Percentiles rank a stretch among this genome's conserved stretches.
Conservation (phyloP, 2,113 vertebrate genomes). For the Notechis scutatus region DNA sequence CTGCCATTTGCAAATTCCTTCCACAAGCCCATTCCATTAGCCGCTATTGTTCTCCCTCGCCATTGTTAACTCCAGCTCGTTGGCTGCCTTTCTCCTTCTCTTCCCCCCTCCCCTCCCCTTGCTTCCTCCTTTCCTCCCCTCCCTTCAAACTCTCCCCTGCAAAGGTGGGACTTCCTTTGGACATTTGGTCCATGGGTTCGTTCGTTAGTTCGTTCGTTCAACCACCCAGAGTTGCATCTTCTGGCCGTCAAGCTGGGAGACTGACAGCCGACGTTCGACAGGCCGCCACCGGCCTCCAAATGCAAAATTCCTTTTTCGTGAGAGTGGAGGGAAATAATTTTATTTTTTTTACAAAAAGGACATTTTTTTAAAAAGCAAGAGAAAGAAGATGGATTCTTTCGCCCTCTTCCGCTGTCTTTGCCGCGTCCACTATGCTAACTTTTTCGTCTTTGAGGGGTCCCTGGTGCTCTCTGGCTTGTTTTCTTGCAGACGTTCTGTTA, state of each 20-base stretch:
- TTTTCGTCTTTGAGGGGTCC: too few relatives aligned
- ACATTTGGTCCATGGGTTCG: neutral
- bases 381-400: too few relatives aligned
- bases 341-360: too few relatives aligned
- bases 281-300: neutral
- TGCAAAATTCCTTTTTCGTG: too few relatives aligned
- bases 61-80: constrained; percentile 60
- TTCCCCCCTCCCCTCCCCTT: neutral
- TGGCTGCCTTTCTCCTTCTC: constrained; percentile 56
- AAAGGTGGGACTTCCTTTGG: constrained; percentile 55
- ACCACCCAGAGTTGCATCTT: constrained; percentile 30
- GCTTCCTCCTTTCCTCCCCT: neutral
- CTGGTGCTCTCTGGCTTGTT: too few relatives aligned
- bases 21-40: constrained; percentile 66
- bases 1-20: constrained; percentile 67
- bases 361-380: too few relatives aligned
- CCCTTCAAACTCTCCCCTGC: constrained; percentile 49
- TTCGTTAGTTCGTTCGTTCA: constrained; percentile 27
- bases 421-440: too few relatives aligned
- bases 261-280: neutral
- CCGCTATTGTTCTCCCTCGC: constrained; percentile 65
- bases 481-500: too few relatives aligned
- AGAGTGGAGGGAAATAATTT: too few relatives aligned
- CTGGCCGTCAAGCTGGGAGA: constrained; percentile 1
- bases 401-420: too few relatives aligned